These are phyloP conservation scores for Chromis chromis DNA, from an alignment of 2,797 vertebrate genomes.

Conservation along the genomic window DNA sequence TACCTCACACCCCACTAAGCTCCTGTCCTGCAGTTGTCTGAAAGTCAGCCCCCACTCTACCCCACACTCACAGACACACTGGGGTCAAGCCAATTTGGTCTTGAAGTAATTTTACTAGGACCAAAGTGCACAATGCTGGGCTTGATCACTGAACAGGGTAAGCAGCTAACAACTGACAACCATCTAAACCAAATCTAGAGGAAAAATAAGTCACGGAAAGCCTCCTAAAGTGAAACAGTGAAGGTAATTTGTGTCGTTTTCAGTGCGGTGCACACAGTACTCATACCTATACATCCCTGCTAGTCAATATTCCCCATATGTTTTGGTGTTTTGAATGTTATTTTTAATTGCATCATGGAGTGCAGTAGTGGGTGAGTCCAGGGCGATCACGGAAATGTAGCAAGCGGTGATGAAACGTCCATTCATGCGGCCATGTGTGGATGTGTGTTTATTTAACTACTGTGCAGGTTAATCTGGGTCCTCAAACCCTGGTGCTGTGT, in stretches of 20 bases:
- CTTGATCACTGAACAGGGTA: conserved; percentile 38
- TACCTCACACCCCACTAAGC: conserved; percentile 61
- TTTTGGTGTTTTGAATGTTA: conserved; percentile 53
- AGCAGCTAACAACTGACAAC: conserved; percentile 48
- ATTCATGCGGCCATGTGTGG: conserved; percentile 74
- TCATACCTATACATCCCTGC: conserved; percentile 30
- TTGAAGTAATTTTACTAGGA: conserved; percentile 57
- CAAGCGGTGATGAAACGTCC: conserved; percentile 70
- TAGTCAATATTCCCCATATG: conserved; percentile 46
- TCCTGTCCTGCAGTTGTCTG: conserved; percentile 57
- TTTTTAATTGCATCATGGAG: conserved; percentile 77
- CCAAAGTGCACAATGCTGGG: conserved; percentile 44
- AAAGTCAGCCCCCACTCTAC: conserved; percentile 39
- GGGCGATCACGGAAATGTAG: conserved; percentile 69
- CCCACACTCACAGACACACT: conserved; percentile 16
- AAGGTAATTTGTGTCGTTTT: conserved; percentile 23
- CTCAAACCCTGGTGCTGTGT: conserved; percentile 73
- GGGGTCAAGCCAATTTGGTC: conserved; percentile 52
- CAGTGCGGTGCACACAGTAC: background rate
- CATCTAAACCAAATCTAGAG: conserved; percentile 40
- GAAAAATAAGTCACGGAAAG: conserved; percentile 25
- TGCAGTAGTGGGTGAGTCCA: conserved; percentile 48
- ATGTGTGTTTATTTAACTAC: conserved; percentile 80
- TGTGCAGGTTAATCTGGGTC: conserved; percentile 78
- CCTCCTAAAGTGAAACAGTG: conserved; percentile 11